phyloP scores from a whole-genome alignment of 2,888 invertebrate genomes.

The Griposia aprilina region DNA sequence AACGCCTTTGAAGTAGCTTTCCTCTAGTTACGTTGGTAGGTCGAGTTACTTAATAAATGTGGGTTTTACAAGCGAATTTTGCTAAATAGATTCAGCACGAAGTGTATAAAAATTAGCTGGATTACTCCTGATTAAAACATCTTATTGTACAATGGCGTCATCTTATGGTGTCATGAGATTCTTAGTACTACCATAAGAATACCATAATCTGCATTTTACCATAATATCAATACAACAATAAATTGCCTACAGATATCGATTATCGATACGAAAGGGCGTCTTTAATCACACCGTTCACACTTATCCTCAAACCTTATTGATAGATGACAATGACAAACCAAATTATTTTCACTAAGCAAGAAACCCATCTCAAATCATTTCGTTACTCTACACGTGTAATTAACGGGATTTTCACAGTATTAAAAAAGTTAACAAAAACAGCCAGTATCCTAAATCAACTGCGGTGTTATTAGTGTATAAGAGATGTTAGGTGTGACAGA shows the following conservation, averaged over 20 bases:
- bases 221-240: conserved; percentile 14
- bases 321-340: conserved; percentile 33
- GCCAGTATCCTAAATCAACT: conserved; percentile 76
- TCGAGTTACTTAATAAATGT: conserved; percentile 28
- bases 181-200: conserved; percentile 6
- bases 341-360: conserved; percentile 9
- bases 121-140: conserved; percentile 31
- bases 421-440: conserved; percentile 45
- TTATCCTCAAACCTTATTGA: conserved; percentile 26
- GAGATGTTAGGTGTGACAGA: conserved; percentile 72
- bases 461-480: conserved; percentile 64
- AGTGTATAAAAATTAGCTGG: conserved; percentile 41
- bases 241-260: background rate
- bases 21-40: conserved; percentile 8
- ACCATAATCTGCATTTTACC: conserved; percentile 23
- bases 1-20: conserved; percentile 13
- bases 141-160: conserved; percentile 34
- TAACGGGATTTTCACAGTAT: conserved; percentile 35
- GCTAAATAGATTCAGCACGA: conserved; percentile 39
- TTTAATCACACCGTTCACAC: background rate
- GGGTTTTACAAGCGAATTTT: conserved; percentile 11
- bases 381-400: conserved; percentile 28
- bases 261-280: conserved; percentile 5
- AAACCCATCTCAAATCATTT: conserved; percentile 21
- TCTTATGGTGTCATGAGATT: conserved; percentile 22